Evolutionary conservation across 1,140 invertebrate species (phyloP).

Genomic region (Drosophila mayri): DNA sequence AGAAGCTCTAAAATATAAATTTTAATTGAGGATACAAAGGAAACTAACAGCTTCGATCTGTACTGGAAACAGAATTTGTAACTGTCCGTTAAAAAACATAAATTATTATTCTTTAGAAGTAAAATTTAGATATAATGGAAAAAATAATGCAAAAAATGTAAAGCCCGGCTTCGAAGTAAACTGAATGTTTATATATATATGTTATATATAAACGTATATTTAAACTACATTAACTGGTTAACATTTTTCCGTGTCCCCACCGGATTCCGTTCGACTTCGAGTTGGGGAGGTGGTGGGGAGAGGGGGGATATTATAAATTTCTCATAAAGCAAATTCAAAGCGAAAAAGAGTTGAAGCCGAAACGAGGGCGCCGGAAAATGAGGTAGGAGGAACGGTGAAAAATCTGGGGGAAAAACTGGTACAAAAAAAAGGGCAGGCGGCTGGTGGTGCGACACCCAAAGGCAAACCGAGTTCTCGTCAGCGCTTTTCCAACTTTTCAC

Average conservation of each 20-base stretch:
- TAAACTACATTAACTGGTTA: conserved; percentile 14
- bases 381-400: background rate
- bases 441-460: conserved; percentile 36
- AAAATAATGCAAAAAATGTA: background rate
- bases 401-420: conserved; percentile 2
- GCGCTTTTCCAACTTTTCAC: conserved; percentile 58
- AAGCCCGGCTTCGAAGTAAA: conserved; percentile 1
- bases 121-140: too few species aligned
- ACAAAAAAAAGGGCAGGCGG: conserved; percentile 11
- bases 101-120: too few species aligned
- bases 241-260: conserved; percentile 17
- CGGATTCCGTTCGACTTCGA: conserved; percentile 28
- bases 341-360: conserved; percentile 41
- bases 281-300: background rate
- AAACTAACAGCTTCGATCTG: too few species aligned
- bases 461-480: conserved; percentile 52
- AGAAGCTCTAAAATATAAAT: background rate
- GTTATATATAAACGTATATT: background rate
- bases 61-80: too few species aligned
- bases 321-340: conserved; percentile 42
- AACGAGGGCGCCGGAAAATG: conserved; percentile 22
- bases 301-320: conserved; percentile 37
- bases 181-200: background rate
- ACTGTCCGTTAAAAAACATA: too few species aligned
- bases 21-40: too few species aligned